Base-by-base conservation (phyloP, 2,888 invertebrate genomes). In the Sphaerophoria taeniata region DNA sequence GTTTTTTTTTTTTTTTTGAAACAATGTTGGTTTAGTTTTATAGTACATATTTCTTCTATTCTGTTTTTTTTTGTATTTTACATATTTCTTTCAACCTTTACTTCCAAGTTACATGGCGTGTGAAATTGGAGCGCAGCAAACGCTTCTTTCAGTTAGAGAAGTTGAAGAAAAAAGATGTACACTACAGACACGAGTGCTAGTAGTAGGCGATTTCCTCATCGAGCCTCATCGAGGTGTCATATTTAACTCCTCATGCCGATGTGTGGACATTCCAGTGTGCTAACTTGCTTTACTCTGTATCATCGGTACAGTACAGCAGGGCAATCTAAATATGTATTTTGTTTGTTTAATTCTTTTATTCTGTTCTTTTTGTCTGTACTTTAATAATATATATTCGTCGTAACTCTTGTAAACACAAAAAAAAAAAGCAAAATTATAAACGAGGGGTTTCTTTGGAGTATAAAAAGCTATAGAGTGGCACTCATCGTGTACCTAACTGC, bases 51-150 rank as follows among this genome's bases (percentile, higher is more conserved):
- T 0, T 36, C 9, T 58, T 36, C 9, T 11, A 14, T 36, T 34
- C 33, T 61, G 43, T 31, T 33, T 61, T n/a, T 43, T 5, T 51
- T n/a, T 6, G 16, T 51, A 51, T 6, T 11, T 9, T 53, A 53
- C 24, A 14, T 65, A 67, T 55, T 70, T 77, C 61, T 63, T 61
- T 71, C 47, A 71, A 60, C 55, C 36, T 34, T 43, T 63, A 47
- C 36, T 61, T 60, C 53, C 47, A 16, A 61, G 45, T 67, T 63
- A 63, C 70, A 70, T 61, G 33, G 77, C 36, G 55, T 77, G 61
- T 63, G 70, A 71, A 77, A 77, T 63, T 77, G 55, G 77, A 70
- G 61, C 77, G 65, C 51, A 67, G 51, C 63, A 33, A 31, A 63
- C 70, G 55, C 77, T 63, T 77, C 61, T 77, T 77, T 63, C 45